phyloP scores from a whole-genome alignment of 2,888 invertebrate species.

The Seladonia tumulorum region DNA sequence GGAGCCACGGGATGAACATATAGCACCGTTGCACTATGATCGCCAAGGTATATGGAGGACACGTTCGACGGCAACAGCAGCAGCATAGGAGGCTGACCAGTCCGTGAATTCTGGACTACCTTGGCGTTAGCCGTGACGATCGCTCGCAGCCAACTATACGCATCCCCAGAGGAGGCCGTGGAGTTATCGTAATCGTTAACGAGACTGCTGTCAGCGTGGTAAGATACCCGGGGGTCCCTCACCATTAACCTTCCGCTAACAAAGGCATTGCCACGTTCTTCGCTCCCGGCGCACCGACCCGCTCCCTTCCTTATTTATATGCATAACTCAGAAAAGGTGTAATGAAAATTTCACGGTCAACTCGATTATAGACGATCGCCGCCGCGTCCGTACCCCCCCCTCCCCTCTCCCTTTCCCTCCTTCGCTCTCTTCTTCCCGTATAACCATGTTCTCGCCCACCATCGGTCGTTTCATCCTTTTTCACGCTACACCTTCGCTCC shows the following conservation, averaged over 20 bases:
- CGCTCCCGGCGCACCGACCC: slow-evolving; percentile 73
- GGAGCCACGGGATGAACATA: background rate
- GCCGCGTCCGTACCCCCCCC: slow-evolving; percentile 48
- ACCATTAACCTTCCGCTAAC: slow-evolving; percentile 81
- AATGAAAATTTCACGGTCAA: slow-evolving; percentile 81
- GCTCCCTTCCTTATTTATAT: slow-evolving; percentile 81
- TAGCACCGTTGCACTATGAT: slow-evolving; percentile 3
- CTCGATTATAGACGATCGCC: slow-evolving; percentile 74
- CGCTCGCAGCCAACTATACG: slow-evolving; percentile 60
- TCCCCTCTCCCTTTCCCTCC: background rate
- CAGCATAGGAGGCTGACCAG: slow-evolving; percentile 38
- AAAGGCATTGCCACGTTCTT: slow-evolving; percentile 81
- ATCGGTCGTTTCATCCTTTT: background rate
- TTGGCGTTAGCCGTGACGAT: slow-evolving; percentile 50
- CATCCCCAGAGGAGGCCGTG: slow-evolving; percentile 68
- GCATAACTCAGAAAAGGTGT: slow-evolving; percentile 82
- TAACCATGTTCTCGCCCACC: slow-evolving; percentile 14
- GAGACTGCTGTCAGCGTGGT: slow-evolving; percentile 80
- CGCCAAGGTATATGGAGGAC: slow-evolving; percentile 16
- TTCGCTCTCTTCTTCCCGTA: slow-evolving; percentile 46
- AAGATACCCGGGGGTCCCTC: slow-evolving; percentile 79
- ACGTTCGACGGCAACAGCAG: slow-evolving; percentile 28
- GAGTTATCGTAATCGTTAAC: slow-evolving; percentile 81
- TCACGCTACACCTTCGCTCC: slow-evolving; percentile 1
- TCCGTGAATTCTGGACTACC: slow-evolving; percentile 63